Evolutionary conservation across 2,113 vertebrate species (phyloP), one percentile per base, ranked within the genome.

Genomic region (Zosterops lateralis): DNA sequence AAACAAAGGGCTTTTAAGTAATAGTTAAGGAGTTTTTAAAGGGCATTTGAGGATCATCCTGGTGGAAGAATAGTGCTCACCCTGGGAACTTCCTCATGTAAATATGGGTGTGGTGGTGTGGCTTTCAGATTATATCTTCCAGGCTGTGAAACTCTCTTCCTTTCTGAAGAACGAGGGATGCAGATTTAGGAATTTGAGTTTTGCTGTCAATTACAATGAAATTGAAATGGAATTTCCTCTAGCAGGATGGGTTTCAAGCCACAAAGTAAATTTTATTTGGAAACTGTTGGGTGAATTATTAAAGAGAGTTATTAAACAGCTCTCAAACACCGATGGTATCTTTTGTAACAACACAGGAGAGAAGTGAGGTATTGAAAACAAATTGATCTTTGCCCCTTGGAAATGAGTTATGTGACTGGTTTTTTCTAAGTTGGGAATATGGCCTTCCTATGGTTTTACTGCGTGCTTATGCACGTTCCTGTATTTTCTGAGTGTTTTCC

Each of bases 181-280:
- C 51, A 67, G 80, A 91, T 86, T 53, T 28, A 64, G 36, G 61
- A 80, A 87, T 58, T 47, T 14, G 66, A 87, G 18, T 84, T 84
- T 72, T 44, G 58, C 58, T 51, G 67, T 94, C 81, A 62, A 60
- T 90, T 75, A 62, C 56, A 91, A 71, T 32, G 54, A 25, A 90
- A 83, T 28, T 71, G 74, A 93, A 96, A 84, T 77, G 56, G 76
- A 78, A 81, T 90, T 93, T 92, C 92, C 80, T 93, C 44, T 53
- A 77, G 48, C 3, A 16, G 76, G 87, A 74, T 57, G 71, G 16
- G 29, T 56, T 74, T 78, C 29, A 38, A 64, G 54, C 78, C 38
- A 73, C 6, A 17, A 71, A 84, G 44, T 80, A 70, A 58, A 51
- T 75, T 94, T 86, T 83, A 10, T 87, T 94, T 96, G 91, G 79